Evolutionary conservation across 2,113 vertebrate species (phyloP).

Genomic region (Poeciliopsis occidentalis): DNA sequence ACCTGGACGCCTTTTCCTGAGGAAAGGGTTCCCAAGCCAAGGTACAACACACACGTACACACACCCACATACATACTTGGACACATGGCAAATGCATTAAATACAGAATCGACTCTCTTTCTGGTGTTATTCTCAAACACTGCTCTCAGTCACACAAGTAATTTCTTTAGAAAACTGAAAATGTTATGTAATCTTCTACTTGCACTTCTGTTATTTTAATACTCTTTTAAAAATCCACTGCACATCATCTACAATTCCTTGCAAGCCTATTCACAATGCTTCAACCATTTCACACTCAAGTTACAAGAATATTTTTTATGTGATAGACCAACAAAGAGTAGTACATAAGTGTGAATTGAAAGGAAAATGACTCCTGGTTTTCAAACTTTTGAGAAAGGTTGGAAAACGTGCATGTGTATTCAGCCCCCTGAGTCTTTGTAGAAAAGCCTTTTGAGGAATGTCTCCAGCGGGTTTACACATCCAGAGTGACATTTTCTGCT

Average conservation of each 20-base stretch:
- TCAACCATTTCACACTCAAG: too few relatives aligned
- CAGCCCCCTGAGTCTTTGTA: not conserved
- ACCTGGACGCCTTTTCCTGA: slow-evolving; percentile 98
- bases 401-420: not conserved
- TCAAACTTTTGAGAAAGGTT: not conserved
- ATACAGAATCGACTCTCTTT: slow-evolving; percentile 8
- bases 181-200: not conserved
- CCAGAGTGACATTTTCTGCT: not conserved
- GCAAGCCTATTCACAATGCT: too few relatives aligned
- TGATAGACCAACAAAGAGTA: not conserved
- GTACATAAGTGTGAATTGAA: not conserved
- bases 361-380: not conserved
- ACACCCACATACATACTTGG: too few relatives aligned
- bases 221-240: not conserved
- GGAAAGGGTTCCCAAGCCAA: slow-evolving; percentile 93
- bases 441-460: too few relatives aligned
- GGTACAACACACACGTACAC: slow-evolving; percentile 78
- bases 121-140: slow-evolving; percentile 14
- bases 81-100: not conserved
- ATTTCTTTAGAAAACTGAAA: not conserved
- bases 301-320: not conserved
- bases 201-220: not conserved
- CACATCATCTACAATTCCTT: not conserved
- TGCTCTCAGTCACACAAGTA: not conserved
- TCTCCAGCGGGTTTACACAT: not conserved